These are phyloP conservation scores for Podilymbus podiceps DNA, from an alignment of 2,113 vertebrate genomes.

Conservation along the genomic window DNA sequence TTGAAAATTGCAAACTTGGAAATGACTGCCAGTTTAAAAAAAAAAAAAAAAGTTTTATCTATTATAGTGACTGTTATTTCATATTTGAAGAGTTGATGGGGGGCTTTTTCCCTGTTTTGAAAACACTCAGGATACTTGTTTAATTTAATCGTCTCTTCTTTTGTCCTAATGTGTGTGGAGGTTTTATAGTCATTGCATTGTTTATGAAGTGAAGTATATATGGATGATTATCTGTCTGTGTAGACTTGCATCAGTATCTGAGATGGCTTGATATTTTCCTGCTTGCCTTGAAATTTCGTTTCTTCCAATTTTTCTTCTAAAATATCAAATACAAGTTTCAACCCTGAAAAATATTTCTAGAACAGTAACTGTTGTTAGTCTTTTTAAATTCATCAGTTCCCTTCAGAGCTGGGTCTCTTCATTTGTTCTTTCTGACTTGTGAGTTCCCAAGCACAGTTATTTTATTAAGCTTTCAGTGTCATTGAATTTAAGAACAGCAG, in stretches of 20 bases:
- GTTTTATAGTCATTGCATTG: not conserved
- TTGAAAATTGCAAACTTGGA: constrained; percentile 56
- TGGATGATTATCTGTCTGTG: not conserved
- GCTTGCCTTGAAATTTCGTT: not conserved
- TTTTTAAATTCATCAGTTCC: not conserved
- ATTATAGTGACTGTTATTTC: constrained; percentile 56
- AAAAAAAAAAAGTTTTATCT: not conserved
- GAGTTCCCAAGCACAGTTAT: not conserved
- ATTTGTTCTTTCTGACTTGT: not conserved
- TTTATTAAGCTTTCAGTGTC: constrained; percentile 19
- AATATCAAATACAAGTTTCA: not conserved
- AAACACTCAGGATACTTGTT: constrained; percentile 18
- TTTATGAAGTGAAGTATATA: not conserved
- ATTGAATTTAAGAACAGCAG: not conserved
- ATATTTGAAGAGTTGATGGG: constrained; percentile 31
- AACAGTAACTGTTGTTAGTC: not conserved
- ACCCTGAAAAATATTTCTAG: not conserved
- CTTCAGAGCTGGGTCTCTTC: not conserved
- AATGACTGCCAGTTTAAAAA: constrained; percentile 44
- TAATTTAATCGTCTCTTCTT: constrained; percentile 24
- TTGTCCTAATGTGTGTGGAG: not conserved
- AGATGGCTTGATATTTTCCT: not conserved
- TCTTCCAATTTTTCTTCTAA: not conserved
- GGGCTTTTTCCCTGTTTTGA: constrained; percentile 14
- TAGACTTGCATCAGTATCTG: not conserved